Percentiles rank a stretch among this genome's conserved stretches.
Conservation (phyloP, 2,113 vertebrate genomes). For the Vidua macroura region DNA sequence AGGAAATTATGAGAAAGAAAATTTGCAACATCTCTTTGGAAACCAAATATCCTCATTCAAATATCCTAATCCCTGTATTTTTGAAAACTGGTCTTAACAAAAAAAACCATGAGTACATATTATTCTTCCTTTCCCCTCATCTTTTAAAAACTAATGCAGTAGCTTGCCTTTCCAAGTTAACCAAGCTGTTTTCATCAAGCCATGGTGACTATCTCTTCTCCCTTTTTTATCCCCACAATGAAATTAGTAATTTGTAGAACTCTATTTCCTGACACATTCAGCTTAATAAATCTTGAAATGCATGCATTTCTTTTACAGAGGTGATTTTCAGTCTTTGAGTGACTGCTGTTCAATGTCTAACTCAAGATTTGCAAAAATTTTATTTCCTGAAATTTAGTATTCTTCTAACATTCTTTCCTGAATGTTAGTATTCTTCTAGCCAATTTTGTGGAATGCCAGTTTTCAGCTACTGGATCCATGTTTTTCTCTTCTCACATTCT, state of each 20-base stretch:
- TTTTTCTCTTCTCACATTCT: slow-evolving; percentile 25
- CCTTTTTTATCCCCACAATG: not conserved
- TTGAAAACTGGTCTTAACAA: not conserved
- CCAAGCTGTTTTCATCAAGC: not conserved
- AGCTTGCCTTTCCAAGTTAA: not conserved
- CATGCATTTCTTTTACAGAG: not conserved
- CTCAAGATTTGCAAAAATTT: not conserved
- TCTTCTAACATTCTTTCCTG: too few species aligned
- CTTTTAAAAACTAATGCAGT: not conserved
- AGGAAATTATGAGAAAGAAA: not conserved
- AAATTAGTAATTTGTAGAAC: not conserved
- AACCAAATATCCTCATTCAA: not conserved
- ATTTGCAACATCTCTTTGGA: not conserved
- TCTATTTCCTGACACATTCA: not conserved
- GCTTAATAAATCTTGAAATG: not conserved
- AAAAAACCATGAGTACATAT: not conserved
- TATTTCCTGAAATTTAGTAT: not conserved
- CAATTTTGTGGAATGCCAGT: not conserved
- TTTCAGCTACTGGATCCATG: not conserved
- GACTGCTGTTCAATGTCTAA: not conserved
- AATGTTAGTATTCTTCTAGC: not conserved
- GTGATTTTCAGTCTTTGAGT: not conserved
- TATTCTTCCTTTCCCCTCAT: not conserved
- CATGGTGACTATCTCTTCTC: not conserved
- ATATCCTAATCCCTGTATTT: not conserved